Evolutionary conservation across 1,140 invertebrate species (phyloP), one percentile per base, ranked within the genome.

Genomic region (Pygmarrhopalites habei): DNA sequence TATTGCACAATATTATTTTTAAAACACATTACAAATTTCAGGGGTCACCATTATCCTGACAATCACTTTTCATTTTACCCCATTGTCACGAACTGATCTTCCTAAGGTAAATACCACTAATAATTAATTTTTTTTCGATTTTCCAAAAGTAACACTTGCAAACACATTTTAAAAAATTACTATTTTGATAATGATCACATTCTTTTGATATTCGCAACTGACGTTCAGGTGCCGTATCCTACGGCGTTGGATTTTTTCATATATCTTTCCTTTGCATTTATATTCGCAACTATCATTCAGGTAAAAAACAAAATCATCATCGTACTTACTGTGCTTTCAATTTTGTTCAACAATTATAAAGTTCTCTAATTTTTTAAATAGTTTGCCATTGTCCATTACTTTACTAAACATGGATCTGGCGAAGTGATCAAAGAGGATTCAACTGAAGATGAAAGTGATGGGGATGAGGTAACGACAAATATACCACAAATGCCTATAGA

Each of bases 241-340:
- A 92, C 90, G 10, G 90, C 90, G 2, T 78, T 93, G 53, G 90
- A 92, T 73, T 88, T 89, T 66, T 93, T 91, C 74, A 87, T 92
- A 0, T 90, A 88, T 73, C 80, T 92, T 21, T 90, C 88, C 15
- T 92, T 92, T 72, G 84, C 82, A 1, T 93, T 91, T 74, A 89
- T 92, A 55, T 89, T 92, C 70, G 89, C 89, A 2, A 90, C 89
- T 1, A 90, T 92, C 57, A 83, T 89, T 60, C 87, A 87, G 77
- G 81, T 82, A 72, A 14, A 44, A 46, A 25, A 26, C 46, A 14
- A 58, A 14, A 49, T 15, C 12, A 60, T n/a, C n/a, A n/a, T n/a
- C n/a, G n/a, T n/a, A n/a, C n/a, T n/a, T n/a, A n/a, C n/a, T n/a
- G n/a, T n/a, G n/a, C n/a, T n/a, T n/a, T n/a, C n/a, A n/a, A n/a